phyloP scores from a whole-genome alignment of 2,797 vertebrate species.

The Falco novaeseelandiae region DNA sequence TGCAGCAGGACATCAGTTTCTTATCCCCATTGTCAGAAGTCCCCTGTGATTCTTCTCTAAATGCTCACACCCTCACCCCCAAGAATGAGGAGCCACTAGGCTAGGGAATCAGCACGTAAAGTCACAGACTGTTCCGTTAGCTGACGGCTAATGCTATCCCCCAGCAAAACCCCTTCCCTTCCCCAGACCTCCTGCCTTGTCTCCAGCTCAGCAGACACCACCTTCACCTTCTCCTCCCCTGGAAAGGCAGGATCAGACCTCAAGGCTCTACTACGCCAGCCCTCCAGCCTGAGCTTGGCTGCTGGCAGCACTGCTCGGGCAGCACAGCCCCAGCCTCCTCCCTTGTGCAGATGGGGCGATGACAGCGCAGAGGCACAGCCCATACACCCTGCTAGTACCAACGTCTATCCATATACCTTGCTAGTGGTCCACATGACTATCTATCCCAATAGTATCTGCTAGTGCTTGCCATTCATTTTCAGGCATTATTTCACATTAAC shows the following conservation, averaged over 20 bases:
- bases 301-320: not conserved
- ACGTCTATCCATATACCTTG: not conserved
- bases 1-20: not conserved
- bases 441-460: not conserved
- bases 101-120: not conserved
- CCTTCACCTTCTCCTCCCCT: not conserved
- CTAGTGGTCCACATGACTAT: not conserved
- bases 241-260: not conserved
- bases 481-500: not conserved
- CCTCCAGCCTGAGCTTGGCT: not conserved
- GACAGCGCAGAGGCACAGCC: not conserved
- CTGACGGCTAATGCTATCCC: not conserved
- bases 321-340: not conserved
- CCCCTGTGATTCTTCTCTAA: not conserved
- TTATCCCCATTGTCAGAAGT: not conserved
- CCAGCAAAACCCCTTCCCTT: not conserved
- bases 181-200: not conserved
- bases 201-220: not conserved
- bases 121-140: not conserved
- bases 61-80: not conserved
- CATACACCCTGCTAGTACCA: accelerated
- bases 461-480: not conserved
- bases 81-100: not conserved
- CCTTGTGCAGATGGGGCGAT: too few relatives aligned
- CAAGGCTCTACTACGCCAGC: not conserved